Evolutionary conservation across 2,797 vertebrate genomes (phyloP), one percentile per base, ranked within the genome.

Genomic region (Chloroceryle amazona): DNA sequence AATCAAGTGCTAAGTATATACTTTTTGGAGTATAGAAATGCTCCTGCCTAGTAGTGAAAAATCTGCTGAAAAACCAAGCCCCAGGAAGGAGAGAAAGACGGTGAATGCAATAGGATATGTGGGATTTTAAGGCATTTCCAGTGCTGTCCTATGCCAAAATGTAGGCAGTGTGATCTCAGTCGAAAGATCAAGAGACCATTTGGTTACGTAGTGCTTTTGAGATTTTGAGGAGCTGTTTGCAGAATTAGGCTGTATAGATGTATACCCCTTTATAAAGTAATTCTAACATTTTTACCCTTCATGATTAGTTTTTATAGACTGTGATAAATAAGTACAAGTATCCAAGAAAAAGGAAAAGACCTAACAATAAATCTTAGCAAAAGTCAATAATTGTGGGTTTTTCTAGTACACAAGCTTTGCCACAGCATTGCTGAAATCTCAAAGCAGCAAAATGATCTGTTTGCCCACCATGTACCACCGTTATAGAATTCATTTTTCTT

Each of bases 281-380:
- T 89, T 92, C 37, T 89, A 91, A 80, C 52, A 46, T 57, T 86
- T 93, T 94, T 92, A 35, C 44, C n/a, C 37, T 62, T 84, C 46
- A 37, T 86, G n/a, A 72, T 90, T 37, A 63, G 67, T 65, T 87
- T 83, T 92, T 95, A 63, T 51, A 60, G 72, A 44, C 65, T 75
- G 19, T 52, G 55, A 82, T 90, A 87, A 93, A 89, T 80, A 96
- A 81, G 60, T 93, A 66, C 41, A 81, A 85, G 44, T 74, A 29
- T 74, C 66, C 39, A 93, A 91, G 54, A 51, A 86, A 88, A 83
- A 83, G 17, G 23, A 73, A 86, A 81, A 89, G 46, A 46, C 18
- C 26, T 86, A 83, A 74, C 2, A 8, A 19, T 87, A 92, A 86
- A 21, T 93, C 86, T 93, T 84, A 49, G 70, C 3, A 10, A 81